Conservation (phyloP, 2,113 vertebrate species). For the Melanotaenia duboulayi region DNA sequence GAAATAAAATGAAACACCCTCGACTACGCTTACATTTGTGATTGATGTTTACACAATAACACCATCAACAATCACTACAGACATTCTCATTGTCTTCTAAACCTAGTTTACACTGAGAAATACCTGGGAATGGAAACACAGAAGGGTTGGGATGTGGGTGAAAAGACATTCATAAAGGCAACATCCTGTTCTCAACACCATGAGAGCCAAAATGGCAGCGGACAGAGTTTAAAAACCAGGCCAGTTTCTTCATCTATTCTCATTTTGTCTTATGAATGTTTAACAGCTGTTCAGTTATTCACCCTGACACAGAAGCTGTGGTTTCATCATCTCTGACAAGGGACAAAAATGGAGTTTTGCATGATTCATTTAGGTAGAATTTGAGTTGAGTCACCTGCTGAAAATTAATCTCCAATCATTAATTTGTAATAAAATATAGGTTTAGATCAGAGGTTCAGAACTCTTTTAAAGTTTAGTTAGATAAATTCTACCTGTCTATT, state of each 20-base stretch:
- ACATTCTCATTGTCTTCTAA: constrained; percentile 78
- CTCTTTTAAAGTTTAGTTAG: no score
- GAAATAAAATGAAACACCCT: constrained; percentile 57
- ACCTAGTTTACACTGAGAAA: constrained; percentile 64
- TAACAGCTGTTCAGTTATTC: constrained; percentile 64
- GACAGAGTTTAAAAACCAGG: constrained; percentile 38
- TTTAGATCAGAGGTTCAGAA: neutral
- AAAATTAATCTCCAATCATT: constrained; percentile 14
- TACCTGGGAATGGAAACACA: constrained; percentile 59
- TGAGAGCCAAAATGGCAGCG: constrained; percentile 12
- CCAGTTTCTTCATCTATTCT: constrained; percentile 51
- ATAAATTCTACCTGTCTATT: no score
- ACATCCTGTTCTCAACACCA: constrained; percentile 70
- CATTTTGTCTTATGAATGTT: constrained; percentile 65
- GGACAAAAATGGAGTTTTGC: constrained; percentile 33
- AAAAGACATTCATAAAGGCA: constrained; percentile 41
- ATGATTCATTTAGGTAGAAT: constrained; percentile 36
- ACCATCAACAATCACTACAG: constrained; percentile 66
- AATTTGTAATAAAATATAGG: neutral
- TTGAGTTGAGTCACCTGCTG: neutral
- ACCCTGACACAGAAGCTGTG: constrained; percentile 49
- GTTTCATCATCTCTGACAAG: constrained; percentile 56
- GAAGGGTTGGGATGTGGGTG: constrained; percentile 28
- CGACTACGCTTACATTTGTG: constrained; percentile 62
- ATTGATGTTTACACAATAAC: constrained; percentile 70